Base-by-base conservation (phyloP, 1,140 invertebrate genomes). In the Cydia pomonella region DNA sequence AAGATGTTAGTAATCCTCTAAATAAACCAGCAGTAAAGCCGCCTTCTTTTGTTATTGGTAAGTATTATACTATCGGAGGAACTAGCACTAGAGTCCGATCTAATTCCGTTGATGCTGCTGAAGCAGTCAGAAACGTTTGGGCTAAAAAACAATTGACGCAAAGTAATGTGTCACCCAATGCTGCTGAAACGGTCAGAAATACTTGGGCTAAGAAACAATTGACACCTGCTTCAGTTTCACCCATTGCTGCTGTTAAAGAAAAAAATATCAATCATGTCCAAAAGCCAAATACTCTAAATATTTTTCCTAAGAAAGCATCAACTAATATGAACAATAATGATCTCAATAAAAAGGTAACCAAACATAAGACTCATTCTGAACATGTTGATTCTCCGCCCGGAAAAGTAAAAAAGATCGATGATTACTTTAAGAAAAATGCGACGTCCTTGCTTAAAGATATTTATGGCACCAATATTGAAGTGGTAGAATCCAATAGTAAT, bases 71-170 rank as follows among this genome's bases (percentile, higher is more conserved):
- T 53, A 75, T 76, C 41, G 72, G 76, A 66, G 82, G 72, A 5
- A 59, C 53, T 59, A 59, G 64, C 75, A 77, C 53, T 10, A 81
- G 74, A 73, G 76, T 50, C 50, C 80, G 72, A 47, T 71, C 75
- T 38, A 82, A 78, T 59, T 83, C 85, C 29, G 72, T 63, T 72
- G 78, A 85, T 86, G 83, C 90, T 69, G 73, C 79, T 69, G 84
- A 89, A 77, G 86, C 82, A 47, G 94, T 94, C 27, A 88, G 94
- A 87, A 94, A 93, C 84, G 84, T 93, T 81, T 94, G 94, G 94
- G 77, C 88, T 23, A 93, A 93, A 44, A 94, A 59, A 59, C 53
- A 59, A 59, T 59, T 59, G 18, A 59, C 53, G 2, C 53, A 18
- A 23, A 59, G 53, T 59, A 23, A 9, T 59, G 7, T 23, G 47